These are phyloP conservation scores for Drosophila rubida DNA, from an alignment of 2,888 invertebrate genomes.

Conservation along the genomic window DNA sequence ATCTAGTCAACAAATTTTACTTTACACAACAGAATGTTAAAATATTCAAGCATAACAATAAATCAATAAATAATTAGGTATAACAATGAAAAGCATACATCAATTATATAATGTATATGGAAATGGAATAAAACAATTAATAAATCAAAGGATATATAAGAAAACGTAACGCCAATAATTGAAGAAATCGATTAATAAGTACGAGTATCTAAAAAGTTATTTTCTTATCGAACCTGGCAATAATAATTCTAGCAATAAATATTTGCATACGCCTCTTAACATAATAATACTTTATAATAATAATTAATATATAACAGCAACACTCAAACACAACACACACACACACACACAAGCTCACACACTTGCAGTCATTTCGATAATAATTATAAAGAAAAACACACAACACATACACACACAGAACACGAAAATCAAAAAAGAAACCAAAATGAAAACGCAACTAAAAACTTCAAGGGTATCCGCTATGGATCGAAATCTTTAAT, in stretches of 20 bases:
- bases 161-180: constrained; percentile 36
- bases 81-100: constrained; percentile 15
- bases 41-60: constrained; percentile 51
- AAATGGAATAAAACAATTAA: not conserved
- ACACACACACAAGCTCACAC: constrained; percentile 14
- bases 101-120: constrained; percentile 30
- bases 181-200: constrained; percentile 33
- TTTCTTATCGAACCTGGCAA: constrained; percentile 80
- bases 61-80: constrained; percentile 33
- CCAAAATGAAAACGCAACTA: constrained; percentile 5
- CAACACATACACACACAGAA: too few species aligned
- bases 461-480: constrained; percentile 8
- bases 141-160: not conserved
- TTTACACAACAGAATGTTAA: constrained; percentile 50
- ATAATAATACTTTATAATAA: constrained; percentile 24
- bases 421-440: constrained; percentile 12
- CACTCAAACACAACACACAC: not conserved
- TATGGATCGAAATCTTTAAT: constrained; percentile 23
- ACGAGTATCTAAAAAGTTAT: constrained; percentile 52
- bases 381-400: constrained; percentile 16
- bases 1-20: constrained; percentile 67
- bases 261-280: constrained; percentile 43
- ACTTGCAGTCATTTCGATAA: constrained; percentile 42
- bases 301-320: constrained; percentile 17
- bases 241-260: constrained; percentile 70